Evolutionary conservation across 2,797 vertebrate genomes (phyloP), one percentile per base, ranked within the genome.

Genomic region (Pseudomugil tenellus): DNA sequence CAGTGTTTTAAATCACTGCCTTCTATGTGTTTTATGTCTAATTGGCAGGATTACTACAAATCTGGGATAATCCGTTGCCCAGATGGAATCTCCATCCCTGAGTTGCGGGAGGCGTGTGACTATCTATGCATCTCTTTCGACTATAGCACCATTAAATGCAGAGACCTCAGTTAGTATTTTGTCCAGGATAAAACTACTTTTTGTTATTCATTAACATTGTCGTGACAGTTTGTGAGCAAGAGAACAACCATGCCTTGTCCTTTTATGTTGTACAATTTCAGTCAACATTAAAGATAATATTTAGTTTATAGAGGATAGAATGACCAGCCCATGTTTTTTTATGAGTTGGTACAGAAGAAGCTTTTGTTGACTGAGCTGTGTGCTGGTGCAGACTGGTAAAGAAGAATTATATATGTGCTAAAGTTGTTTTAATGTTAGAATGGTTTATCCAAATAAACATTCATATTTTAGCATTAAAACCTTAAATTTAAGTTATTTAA

Each of bases 121-220:
- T 99, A 99, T 95, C 97, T 99, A 84, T 99, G 98, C 93, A 99
- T 99, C 93, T 97, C 97, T 74, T 99, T 99, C 52, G 97, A 99
- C 91, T 99, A 98, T 79, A 97, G 98, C 91, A 99, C 98, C 84
- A 99, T 99, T 91, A 99, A 99, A 94, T 99, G 98, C 94, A 96
- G 98, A 95, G 98, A 99, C 93, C 97, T 99, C 70, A 99, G 98
- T 99, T 92, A 98, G 98, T 97, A 89, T 73, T 63, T 59, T 16
- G 23, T 63, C 48, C 13, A 10, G 26, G 29, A 17, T 63, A 51
- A 46, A 41, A 17, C 53, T 26, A n/a, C 35, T 39, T 57, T 3
- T 10, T 64, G 56, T 58, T 48, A 8, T 19, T 41, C 26, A 31
- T 65, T 57, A 61, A 59, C 0, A 0, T 23, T 35, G 43, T 29